Conservation (phyloP, 2,888 invertebrate genomes). For the Erebia ligea region DNA sequence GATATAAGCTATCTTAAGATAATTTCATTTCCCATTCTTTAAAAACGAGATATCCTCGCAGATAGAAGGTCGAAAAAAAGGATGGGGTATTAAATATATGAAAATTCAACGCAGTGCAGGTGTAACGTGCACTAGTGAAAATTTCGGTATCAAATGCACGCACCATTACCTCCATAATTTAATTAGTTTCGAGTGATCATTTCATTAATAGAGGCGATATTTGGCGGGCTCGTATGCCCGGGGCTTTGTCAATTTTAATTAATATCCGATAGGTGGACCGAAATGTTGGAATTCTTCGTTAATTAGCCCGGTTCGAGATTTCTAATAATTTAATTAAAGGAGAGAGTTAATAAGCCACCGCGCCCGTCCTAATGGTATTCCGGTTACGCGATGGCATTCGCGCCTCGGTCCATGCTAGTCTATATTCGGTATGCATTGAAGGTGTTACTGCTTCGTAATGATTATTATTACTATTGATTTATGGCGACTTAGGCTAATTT, state of each 20-base stretch:
- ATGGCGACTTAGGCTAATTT: constrained; percentile 22
- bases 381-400: constrained; percentile 65
- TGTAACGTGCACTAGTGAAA: constrained; percentile 43
- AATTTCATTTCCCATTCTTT: no score
- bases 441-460: constrained; percentile 20
- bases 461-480: constrained; percentile 30
- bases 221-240: constrained; percentile 71
- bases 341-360: constrained; percentile 78
- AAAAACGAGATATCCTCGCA: background rate
- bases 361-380: constrained; percentile 67
- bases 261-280: constrained; percentile 79
- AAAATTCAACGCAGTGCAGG: constrained; percentile 36
- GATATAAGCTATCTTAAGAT: no score
- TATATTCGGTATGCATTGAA: constrained; percentile 26
- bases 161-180: constrained; percentile 81
- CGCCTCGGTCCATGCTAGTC: constrained; percentile 43
- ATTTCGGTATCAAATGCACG: constrained; percentile 72
- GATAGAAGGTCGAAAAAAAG: background rate
- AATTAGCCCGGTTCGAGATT: constrained; percentile 80
- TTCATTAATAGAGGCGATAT: constrained; percentile 81
- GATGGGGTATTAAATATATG: constrained; percentile 7
- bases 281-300: constrained; percentile 82
- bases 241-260: constrained; percentile 83
- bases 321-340: constrained; percentile 82
- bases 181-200: constrained; percentile 83